These are phyloP conservation scores for Drosophila serrata DNA, from an alignment of 1,140 invertebrate species.

Conservation along the genomic window DNA sequence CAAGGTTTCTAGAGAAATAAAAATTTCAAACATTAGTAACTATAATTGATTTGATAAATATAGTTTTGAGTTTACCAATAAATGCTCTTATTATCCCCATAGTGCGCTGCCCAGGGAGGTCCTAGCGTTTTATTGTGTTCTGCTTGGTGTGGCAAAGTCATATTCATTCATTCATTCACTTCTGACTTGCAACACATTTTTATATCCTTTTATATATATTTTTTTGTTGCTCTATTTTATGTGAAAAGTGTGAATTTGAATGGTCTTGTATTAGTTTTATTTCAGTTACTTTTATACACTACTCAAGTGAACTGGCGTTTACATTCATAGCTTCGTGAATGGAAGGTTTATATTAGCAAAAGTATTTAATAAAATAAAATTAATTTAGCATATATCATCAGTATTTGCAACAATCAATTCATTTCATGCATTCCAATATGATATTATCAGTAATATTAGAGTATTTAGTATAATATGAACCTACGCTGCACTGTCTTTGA, in stretches of 20 bases:
- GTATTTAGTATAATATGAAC: slow-evolving; percentile 3
- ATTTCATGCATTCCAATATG: too few relatives aligned
- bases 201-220: slow-evolving; percentile 60
- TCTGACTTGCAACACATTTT: slow-evolving; percentile 79
- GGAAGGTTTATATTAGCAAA: neutral
- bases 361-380: neutral
- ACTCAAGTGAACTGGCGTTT: neutral
- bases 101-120: slow-evolving; percentile 22
- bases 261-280: slow-evolving; percentile 33
- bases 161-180: slow-evolving; percentile 78
- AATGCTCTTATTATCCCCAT: neutral
- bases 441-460: neutral
- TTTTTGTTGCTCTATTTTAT: slow-evolving; percentile 40
- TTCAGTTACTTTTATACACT: slow-evolving; percentile 36
- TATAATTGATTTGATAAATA: neutral
- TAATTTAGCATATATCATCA: too few relatives aligned
- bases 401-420: neutral
- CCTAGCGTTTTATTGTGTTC: slow-evolving; percentile 71
- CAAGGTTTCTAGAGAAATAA: neutral
- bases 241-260: slow-evolving; percentile 67
- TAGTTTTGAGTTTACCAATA: neutral
- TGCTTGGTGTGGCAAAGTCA: slow-evolving; percentile 65
- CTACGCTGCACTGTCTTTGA: neutral
- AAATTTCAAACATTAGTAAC: neutral
- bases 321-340: neutral